Conservation (phyloP, 2,797 vertebrate genomes). For the Florisuga fusca region DNA sequence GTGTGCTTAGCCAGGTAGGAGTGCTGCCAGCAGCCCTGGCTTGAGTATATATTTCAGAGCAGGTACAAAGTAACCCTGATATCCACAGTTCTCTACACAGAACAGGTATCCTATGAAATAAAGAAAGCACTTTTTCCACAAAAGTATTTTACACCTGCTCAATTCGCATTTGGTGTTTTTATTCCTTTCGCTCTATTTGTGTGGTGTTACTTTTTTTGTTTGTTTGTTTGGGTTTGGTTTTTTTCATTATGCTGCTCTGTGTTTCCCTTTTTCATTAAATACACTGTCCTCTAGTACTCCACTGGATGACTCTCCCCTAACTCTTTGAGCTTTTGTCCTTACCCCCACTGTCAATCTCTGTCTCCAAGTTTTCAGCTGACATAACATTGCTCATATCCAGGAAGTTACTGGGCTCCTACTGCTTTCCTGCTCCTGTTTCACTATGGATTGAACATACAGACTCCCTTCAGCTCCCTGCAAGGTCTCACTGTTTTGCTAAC, state of each 20-base stretch:
- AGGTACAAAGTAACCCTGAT: neutral
- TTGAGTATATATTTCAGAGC: neutral
- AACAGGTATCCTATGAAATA: too few species aligned
- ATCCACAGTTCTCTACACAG: neutral
- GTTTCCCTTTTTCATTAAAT: neutral
- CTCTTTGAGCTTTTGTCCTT: neutral
- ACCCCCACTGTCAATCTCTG: neutral
- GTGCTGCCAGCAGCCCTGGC: neutral
- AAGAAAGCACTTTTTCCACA: too few species aligned
- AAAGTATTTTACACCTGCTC: neutral
- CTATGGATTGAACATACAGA: neutral
- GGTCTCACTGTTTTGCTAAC: neutral
- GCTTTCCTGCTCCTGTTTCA: neutral
- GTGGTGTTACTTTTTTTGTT: neutral
- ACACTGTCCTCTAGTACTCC: neutral
- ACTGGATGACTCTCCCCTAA: neutral
- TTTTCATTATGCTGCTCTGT: neutral
- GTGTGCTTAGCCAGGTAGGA: neutral
- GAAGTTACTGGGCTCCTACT: neutral
- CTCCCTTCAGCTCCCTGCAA: neutral
- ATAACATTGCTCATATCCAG: neutral
- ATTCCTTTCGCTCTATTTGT: neutral
- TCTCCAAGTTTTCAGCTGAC: slow-evolving; percentile 9
- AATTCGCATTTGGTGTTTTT: neutral
- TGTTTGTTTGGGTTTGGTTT: too few species aligned